Percentiles rank a stretch among this genome's conserved stretches.
phyloP scores from a whole-genome alignment of 30 jellyfish, hydroid and myxozoan species.

The Mastigias papua region DNA sequence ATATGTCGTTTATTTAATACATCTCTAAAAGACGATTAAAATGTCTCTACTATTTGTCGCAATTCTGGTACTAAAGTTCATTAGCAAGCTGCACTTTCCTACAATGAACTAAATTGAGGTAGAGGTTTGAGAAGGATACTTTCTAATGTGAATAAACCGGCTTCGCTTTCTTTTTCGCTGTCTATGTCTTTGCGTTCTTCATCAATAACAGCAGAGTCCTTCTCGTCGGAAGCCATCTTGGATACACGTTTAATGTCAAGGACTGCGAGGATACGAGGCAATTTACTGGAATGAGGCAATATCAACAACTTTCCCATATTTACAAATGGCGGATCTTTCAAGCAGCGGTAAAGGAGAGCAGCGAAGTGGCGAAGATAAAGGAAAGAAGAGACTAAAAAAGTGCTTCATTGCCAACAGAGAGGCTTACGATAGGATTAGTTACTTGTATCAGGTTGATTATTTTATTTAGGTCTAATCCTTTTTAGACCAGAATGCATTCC shows the following conservation, averaged over 20 bases:
- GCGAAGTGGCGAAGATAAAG: background rate
- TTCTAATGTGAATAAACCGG: conserved; percentile 59
- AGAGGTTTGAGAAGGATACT: conserved; percentile 37
- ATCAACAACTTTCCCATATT: background rate
- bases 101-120: too few relatives aligned
- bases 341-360: background rate
- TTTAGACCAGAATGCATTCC: too few relatives aligned
- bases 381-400: conserved; percentile 30
- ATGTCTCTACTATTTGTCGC: too few relatives aligned
- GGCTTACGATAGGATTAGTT: conserved; percentile 64
- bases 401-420: conserved; percentile 52
- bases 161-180: conserved; percentile 30
- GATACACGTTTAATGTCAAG: background rate
- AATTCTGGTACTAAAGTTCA: too few relatives aligned
- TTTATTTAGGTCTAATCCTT: too few relatives aligned
- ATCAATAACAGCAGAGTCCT: conserved; percentile 2
- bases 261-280: background rate
- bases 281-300: background rate
- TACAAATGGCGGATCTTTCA: conserved; percentile 21
- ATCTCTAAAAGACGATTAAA: too few relatives aligned
- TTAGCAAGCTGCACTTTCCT: too few relatives aligned
- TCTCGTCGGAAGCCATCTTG: conserved; percentile 63
- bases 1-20: too few relatives aligned
- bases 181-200: conserved; percentile 8
- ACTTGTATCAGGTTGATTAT: conserved; percentile 55